Evolutionary conservation across 2,888 invertebrate species (phyloP), one percentile per base, ranked within the genome.

Genomic region (Eupithecia pulchellata): DNA sequence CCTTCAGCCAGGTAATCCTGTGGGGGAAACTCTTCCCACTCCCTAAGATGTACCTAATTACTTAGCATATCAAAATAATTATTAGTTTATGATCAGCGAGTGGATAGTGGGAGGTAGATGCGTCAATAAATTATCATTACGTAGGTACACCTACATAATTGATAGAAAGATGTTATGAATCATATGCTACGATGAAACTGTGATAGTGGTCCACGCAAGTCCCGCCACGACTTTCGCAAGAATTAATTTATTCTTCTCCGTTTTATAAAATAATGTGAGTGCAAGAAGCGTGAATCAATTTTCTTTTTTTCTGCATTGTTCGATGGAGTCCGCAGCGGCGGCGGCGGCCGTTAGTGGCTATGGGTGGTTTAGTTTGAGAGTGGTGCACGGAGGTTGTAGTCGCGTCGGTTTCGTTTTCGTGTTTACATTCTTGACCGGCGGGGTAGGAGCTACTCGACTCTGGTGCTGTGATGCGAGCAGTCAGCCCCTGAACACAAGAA

Each of bases 221-320:
- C 82, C 87, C 81, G 85, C 84, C 86, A 82, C 84, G 88, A 93
- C 93, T 93, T 94, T 94, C 93, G 91, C 91, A 86, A 81, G 86
- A 83, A 86, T 82, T 90, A 91, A 93, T 91, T 90, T 89, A 91
- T 92, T 92, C 89, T 85, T 89, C 88, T 86, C 86, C 81, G 81
- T 85, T 91, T 90, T 91, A 91, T 89, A 91, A 91, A 91, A 90
- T 91, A 89, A 90, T 89, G 90, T 89, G 86, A 86, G 91, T 88
- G 91, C 93, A 91, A 85, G 86, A 87, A 89, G 90, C 93, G 92
- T 94, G 91, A 92, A 93, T 89, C 87, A 88, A 92, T 92, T 93
- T 94, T 92, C 93, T 93, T 93, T 91, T 90, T 75, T 92, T 86
- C 86, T 86, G 85, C 84, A 84, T 78, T 83, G 83, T 79, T 82